Percentiles rank a stretch among this genome's conserved stretches.
Conservation (phyloP, 2,113 vertebrate genomes). For the Dicentrarchus labrax region DNA sequence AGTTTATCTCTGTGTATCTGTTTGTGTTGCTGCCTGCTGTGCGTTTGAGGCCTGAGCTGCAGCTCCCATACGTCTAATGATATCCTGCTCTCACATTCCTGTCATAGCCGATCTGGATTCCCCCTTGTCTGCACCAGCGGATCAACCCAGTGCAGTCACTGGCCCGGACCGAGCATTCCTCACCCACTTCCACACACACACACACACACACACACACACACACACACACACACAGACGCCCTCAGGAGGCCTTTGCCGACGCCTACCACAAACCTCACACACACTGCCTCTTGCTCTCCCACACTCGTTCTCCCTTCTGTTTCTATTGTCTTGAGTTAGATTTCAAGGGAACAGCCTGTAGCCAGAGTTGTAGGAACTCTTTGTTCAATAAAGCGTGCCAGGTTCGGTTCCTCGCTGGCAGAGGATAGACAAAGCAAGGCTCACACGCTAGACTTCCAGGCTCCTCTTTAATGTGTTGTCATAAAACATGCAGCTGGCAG, state of each 20-base stretch:
- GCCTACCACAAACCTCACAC: slow-evolving; percentile 54
- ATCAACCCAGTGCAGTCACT: slow-evolving; percentile 66
- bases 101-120: slow-evolving; percentile 76
- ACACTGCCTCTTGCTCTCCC: slow-evolving; percentile 42
- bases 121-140: slow-evolving; percentile 66
- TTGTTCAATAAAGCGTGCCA: slow-evolving; percentile 72
- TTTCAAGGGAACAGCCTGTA: slow-evolving; percentile 60
- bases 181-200: slow-evolving; percentile 51
- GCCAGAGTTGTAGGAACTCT: slow-evolving; percentile 61
- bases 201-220: slow-evolving; percentile 31
- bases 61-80: slow-evolving; percentile 75
- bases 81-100: slow-evolving; percentile 82
- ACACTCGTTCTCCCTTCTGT: slow-evolving; percentile 48
- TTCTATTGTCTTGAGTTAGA: slow-evolving; percentile 63
- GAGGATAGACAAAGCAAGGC: slow-evolving; percentile 65
- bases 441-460: slow-evolving; percentile 74
- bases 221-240: neutral
- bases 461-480: slow-evolving; percentile 84
- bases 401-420: slow-evolving; percentile 73
- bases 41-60: slow-evolving; percentile 58
- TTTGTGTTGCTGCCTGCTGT: slow-evolving; percentile 60
- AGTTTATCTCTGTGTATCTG: slow-evolving; percentile 41
- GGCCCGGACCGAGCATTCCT: slow-evolving; percentile 75
- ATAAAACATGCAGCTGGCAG: slow-evolving; percentile 81
- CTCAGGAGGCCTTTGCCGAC: slow-evolving; percentile 51